Evolutionary conservation across 2,797 vertebrate genomes (phyloP), one percentile per base, ranked within the genome.

Genomic region (Semotilus atromaculatus): DNA sequence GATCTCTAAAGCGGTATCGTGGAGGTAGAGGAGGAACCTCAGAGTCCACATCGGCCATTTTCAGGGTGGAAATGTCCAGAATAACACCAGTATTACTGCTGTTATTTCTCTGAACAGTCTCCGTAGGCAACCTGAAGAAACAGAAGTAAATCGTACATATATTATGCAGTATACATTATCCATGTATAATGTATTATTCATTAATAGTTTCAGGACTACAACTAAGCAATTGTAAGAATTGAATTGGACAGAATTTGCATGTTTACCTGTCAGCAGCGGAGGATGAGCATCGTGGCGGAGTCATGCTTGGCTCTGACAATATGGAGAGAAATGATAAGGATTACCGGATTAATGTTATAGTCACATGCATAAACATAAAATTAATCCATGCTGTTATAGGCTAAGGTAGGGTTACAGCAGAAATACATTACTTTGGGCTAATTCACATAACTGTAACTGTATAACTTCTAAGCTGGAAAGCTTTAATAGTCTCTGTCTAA

Each of bases 1-100:
- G 91, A 90, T 99, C 98, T 87, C 98, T 96, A 93, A 99, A 97
- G 84, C 97, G 96, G 93, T 98, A 99, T 16, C 98, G 95, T 31
- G 98, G 97, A 1, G 97, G 97, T 86, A 99, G 92, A 7, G 97
- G 97, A 88, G 97, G 95, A 87, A 97, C 97, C 94, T 97, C 97
- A 0, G 97, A 92, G 85, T 99, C 97, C 94, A 96, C 94, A 60
- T 98, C 97, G 4, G 94, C 96, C 95, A 99, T 96, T 92, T 94
- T 96, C 89, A 97, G 94, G 84, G 95, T 79, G 8, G 95, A 93
- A 91, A 96, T 95, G 94, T 97, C 96, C 94, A 94, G 92, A 88
- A 96, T 96, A 83, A 95, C 93, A 53, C 96, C 96, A 51, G 94
- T 95, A 93, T 94, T 96, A 89, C 93, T 91, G 92, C 94, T 91